These are phyloP conservation scores for Eulacestoma nigropectus DNA, from an alignment of 2,113 vertebrate species.

Conservation along the genomic window DNA sequence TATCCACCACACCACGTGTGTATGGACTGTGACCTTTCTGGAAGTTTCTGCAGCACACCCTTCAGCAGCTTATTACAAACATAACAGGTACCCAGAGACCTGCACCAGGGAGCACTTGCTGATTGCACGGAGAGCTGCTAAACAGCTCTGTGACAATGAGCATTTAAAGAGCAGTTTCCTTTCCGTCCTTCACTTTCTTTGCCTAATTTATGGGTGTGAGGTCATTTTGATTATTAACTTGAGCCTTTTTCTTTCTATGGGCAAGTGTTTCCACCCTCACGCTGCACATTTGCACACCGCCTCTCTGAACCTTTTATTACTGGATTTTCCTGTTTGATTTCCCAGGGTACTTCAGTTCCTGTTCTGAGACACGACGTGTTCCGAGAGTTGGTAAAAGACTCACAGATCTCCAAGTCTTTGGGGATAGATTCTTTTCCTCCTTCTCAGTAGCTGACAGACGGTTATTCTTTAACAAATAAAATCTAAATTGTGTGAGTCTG, in stretches of 20 bases:
- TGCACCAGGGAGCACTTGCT: not conserved
- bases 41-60: not conserved
- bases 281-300: not conserved
- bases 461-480: slow-evolving; percentile 54
- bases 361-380: not conserved
- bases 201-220: slow-evolving; percentile 30
- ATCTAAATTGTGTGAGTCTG: slow-evolving; percentile 18
- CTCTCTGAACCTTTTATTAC: slow-evolving; percentile 39
- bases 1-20: not conserved
- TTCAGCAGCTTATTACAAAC: not conserved
- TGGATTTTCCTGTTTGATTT: slow-evolving; percentile 51
- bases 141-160: slow-evolving; percentile 15
- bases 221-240: slow-evolving; percentile 48
- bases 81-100: slow-evolving; percentile 3
- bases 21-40: not conserved
- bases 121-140: not conserved
- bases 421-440: slow-evolving; percentile 30
- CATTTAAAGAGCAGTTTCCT: slow-evolving; percentile 27
- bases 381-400: slow-evolving; percentile 38
- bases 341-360: slow-evolving; percentile 51
- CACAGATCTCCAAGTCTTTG: not conserved
- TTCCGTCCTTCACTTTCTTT: not conserved
- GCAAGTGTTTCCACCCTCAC: not conserved
- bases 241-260: slow-evolving; percentile 1
- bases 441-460: slow-evolving; percentile 58